Conservation (phyloP, 53 echinoderm and acorn worm genomes). For the Stichopus horrens region DNA sequence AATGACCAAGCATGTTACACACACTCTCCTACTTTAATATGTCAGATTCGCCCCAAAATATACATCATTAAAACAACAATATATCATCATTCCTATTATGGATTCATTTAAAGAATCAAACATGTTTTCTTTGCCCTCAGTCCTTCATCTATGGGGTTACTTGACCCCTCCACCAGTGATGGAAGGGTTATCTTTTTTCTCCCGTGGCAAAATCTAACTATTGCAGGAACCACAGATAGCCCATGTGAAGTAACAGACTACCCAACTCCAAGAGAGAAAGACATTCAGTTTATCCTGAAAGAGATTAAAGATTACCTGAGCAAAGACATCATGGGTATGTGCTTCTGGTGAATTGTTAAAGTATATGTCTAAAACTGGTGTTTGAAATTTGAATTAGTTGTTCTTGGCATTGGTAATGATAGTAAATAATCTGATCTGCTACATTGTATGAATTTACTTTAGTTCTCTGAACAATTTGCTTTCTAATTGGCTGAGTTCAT, state of each 20-base stretch:
- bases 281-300: slow-evolving; percentile 92
- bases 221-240: slow-evolving; percentile 93
- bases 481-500: too few relatives aligned
- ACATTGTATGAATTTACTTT: too few relatives aligned
- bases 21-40: too few relatives aligned
- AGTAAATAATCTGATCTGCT: too few relatives aligned
- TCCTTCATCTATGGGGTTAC: slow-evolving; percentile 90
- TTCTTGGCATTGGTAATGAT: too few relatives aligned
- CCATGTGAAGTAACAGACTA: slow-evolving; percentile 76
- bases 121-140: slow-evolving; percentile 45
- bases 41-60: too few relatives aligned
- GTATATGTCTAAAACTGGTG: too few relatives aligned
- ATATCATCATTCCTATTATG: not conserved
- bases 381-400: too few relatives aligned
- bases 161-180: slow-evolving; percentile 95
- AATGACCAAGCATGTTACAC: too few relatives aligned
- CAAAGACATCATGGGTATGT: slow-evolving; percentile 84
- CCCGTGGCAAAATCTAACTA: slow-evolving; percentile 87
- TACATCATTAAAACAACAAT: too few relatives aligned
- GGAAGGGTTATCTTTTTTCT: slow-evolving; percentile 98
- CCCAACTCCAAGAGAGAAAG: slow-evolving; percentile 87
- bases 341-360: not conserved
- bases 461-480: too few relatives aligned
- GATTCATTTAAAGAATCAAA: not conserved
- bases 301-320: slow-evolving; percentile 96